These are phyloP conservation scores for Sphaerodactylus townsendi DNA, from an alignment of 2,113 vertebrate genomes.

Conservation along the genomic window DNA sequence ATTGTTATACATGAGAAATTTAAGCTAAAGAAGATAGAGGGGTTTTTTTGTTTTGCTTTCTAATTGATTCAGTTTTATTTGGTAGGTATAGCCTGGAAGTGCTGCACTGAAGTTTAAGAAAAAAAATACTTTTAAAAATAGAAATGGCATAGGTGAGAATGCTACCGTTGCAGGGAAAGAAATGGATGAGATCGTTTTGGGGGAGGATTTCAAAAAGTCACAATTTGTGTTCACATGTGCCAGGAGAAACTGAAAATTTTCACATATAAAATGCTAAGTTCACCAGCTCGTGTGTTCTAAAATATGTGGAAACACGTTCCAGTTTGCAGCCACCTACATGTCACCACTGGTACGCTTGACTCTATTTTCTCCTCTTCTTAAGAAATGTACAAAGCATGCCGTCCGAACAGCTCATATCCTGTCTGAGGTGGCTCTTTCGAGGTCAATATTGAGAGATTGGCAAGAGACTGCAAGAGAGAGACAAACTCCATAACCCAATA, in stretches of 20 bases:
- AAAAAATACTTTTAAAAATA: not conserved
- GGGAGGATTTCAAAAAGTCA: not conserved
- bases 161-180: not conserved
- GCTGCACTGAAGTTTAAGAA: not conserved
- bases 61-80: no score
- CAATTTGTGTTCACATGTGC: not conserved
- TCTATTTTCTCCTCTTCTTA: not conserved
- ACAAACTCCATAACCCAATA: not conserved
- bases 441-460: not conserved
- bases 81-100: no score
- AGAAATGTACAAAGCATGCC: not conserved
- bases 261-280: slow-evolving; percentile 8
- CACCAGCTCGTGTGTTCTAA: accelerated
- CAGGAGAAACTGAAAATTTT: not conserved
- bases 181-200: not conserved
- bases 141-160: not conserved
- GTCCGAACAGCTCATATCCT: not conserved
- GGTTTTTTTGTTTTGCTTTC: no score
- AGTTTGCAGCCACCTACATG: not conserved
- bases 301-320: accelerated
- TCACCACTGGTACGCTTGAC: not conserved
- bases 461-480: not conserved
- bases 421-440: not conserved
- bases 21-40: no score
- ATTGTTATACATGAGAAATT: no score